Conservation (phyloP, 2,888 invertebrate species). For the Apotomis betuletana region DNA sequence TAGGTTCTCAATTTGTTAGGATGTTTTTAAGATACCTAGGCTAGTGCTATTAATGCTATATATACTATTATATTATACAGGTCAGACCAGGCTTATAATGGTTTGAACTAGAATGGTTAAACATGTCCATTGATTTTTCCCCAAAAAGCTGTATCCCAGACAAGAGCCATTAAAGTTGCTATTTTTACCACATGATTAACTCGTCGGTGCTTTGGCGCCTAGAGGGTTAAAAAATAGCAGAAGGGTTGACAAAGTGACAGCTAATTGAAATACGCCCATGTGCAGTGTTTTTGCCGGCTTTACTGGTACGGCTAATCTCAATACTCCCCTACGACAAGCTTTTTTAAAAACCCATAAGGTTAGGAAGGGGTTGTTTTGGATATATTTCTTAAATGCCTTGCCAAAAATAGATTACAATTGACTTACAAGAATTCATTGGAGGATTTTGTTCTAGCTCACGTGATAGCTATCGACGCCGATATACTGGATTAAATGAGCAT, state of each 20-base stretch:
- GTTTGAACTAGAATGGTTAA: too few relatives aligned
- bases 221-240: conserved; percentile 59
- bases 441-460: too few relatives aligned
- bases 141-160: too few relatives aligned
- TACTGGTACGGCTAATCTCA: conserved; percentile 75
- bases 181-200: conserved; percentile 43
- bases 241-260: conserved; percentile 81
- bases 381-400: conserved; percentile 59
- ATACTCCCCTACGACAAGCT: conserved; percentile 64
- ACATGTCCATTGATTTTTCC: too few relatives aligned
- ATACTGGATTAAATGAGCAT: too few relatives aligned
- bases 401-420: conserved; percentile 46
- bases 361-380: conserved; percentile 64
- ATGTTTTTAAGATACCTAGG: too few relatives aligned
- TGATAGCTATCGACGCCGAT: too few relatives aligned
- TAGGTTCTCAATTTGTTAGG: too few relatives aligned
- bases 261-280: conserved; percentile 82
- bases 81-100: too few relatives aligned
- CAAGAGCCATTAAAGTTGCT: not conserved
- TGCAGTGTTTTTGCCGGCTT: conserved; percentile 74
- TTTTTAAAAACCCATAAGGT: conserved; percentile 57
- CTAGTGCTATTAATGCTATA: too few relatives aligned
- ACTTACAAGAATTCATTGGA: not conserved
- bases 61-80: too few relatives aligned
- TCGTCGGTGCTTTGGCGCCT: conserved; percentile 46